Percentiles rank a stretch among this genome's conserved stretches.
Conservation (phyloP, 1,140 invertebrate species). For the Helicoverpa armigera region DNA sequence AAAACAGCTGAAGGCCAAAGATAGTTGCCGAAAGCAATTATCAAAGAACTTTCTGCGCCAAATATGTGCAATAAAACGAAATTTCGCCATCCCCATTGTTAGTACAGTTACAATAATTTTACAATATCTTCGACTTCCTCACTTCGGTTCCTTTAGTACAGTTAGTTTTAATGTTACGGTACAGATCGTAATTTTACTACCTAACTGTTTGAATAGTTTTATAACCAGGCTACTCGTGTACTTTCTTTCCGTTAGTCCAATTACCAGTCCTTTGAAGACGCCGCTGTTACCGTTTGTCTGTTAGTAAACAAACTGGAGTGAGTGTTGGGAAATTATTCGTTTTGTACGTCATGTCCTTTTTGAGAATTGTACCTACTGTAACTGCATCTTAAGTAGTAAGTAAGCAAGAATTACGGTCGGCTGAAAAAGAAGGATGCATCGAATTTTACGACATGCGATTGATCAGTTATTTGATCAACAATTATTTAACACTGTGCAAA, state of each 20-base stretch:
- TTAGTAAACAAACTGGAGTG: conserved; percentile 47
- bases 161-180: conserved; percentile 42
- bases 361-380: not conserved
- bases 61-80: conserved; percentile 43
- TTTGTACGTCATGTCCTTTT: not conserved
- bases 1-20: not conserved
- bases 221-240: conserved; percentile 68
- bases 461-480: too few species aligned
- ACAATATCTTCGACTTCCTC: conserved; percentile 2
- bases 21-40: not conserved
- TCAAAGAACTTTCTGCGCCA: conserved; percentile 7
- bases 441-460: too few species aligned
- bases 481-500: too few species aligned
- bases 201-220: conserved; percentile 71
- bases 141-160: conserved; percentile 29
- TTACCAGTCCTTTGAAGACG: conserved; percentile 67
- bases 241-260: conserved; percentile 80
- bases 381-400: not conserved
- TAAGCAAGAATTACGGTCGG: too few species aligned
- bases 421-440: too few species aligned
- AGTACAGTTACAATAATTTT: conserved; percentile 35
- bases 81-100: conserved; percentile 36
- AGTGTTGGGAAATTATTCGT: conserved; percentile 11
- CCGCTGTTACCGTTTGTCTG: conserved; percentile 69
- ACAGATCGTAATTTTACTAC: conserved; percentile 67